Evolutionary conservation across 2,888 invertebrate genomes (phyloP).

Genomic region (Minunthozetes semirufus): DNA sequence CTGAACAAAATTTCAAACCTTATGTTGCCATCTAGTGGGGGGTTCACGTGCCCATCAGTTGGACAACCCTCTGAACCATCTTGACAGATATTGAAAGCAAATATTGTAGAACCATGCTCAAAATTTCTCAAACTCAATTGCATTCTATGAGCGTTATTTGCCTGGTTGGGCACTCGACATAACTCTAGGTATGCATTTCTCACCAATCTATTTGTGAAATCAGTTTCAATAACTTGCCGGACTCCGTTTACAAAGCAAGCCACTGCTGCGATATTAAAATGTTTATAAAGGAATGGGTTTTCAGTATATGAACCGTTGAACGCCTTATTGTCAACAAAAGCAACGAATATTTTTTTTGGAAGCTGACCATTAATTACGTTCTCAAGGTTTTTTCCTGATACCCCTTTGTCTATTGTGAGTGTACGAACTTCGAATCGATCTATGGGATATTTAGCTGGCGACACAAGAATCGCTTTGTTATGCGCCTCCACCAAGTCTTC

Average conservation of each 20-base stretch:
- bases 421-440: neutral
- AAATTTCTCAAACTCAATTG: neutral
- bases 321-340: neutral
- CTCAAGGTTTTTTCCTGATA: neutral
- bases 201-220: neutral
- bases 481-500: neutral
- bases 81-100: constrained; percentile 25
- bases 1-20: neutral
- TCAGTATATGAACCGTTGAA: neutral
- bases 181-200: neutral
- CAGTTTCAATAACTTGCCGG: neutral
- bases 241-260: constrained; percentile 22
- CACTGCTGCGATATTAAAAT: neutral
- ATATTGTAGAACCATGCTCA: neutral
- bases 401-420: neutral
- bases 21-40: neutral
- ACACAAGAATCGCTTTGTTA: neutral
- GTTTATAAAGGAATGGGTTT: constrained; percentile 15
- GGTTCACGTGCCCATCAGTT: neutral
- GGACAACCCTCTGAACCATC: no score
- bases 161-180: neutral
- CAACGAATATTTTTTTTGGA: neutral
- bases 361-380: constrained; percentile 25
- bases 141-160: neutral
- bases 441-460: neutral